These are phyloP conservation scores for Euura lappo DNA, from an alignment of 1,140 invertebrate genomes.

Conservation along the genomic window DNA sequence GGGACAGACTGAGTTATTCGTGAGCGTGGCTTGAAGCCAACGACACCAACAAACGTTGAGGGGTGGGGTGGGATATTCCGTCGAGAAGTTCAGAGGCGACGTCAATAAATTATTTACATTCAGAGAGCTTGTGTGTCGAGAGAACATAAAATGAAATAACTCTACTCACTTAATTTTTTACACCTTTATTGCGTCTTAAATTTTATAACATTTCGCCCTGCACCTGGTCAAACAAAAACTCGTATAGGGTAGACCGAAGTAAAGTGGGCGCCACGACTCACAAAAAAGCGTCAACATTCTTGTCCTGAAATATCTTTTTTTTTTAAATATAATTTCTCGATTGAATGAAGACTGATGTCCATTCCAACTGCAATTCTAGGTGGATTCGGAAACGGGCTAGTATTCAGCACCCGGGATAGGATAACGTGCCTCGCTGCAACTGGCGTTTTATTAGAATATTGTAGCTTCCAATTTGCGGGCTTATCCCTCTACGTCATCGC, in stretches of 20 bases:
- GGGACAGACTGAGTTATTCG: constrained; percentile 18
- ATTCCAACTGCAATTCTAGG: background rate
- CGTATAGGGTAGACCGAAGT: too few relatives aligned
- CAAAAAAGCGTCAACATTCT: background rate
- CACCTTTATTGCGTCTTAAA: too few relatives aligned
- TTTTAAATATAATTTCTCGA: too few relatives aligned
- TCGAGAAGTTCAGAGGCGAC: background rate
- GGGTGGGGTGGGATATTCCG: background rate
- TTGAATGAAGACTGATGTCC: too few relatives aligned
- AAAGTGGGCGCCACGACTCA: too few relatives aligned
- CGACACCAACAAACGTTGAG: constrained; percentile 9
- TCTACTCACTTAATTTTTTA: too few relatives aligned
- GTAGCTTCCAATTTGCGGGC: background rate
- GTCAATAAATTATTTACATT: constrained; percentile 19
- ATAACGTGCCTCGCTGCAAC: background rate
- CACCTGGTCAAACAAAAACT: too few relatives aligned
- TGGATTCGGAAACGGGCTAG: background rate
- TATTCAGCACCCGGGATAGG: background rate
- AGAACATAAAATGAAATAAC: constrained; percentile 11
- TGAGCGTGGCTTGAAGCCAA: constrained; percentile 27
- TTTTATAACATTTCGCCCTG: too few relatives aligned
- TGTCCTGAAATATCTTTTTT: background rate
- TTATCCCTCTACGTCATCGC: background rate
- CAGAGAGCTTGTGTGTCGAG: background rate
- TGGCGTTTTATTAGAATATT: background rate